These are phyloP conservation scores for Anticlea derivata DNA, from an alignment of 2,888 invertebrate species.

Conservation along the genomic window DNA sequence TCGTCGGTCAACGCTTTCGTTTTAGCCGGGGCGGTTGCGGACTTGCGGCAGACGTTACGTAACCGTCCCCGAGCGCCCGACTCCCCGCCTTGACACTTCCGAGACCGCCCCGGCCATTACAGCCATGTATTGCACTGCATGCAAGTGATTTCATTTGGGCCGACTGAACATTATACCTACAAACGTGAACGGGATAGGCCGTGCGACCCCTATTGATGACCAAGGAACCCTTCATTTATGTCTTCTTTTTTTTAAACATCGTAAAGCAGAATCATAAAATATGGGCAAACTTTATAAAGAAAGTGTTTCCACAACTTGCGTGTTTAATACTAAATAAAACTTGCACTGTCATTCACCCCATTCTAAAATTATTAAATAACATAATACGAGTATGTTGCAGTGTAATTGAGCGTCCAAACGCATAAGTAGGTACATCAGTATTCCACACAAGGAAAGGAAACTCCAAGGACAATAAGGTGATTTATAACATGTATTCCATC, in stretches of 20 bases:
- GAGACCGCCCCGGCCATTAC: slow-evolving; percentile 43
- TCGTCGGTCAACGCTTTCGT: not conserved
- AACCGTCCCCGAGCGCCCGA: slow-evolving; percentile 48
- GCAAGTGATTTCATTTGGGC: slow-evolving; percentile 27
- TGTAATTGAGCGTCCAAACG: not conserved
- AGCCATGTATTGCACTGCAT: slow-evolving; percentile 30
- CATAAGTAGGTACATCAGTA: not conserved
- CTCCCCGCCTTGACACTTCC: slow-evolving; percentile 56
- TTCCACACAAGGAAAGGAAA: slow-evolving; percentile 17
- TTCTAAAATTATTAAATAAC: too few relatives aligned
- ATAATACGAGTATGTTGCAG: not conserved
- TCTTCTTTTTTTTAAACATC: too few relatives aligned
- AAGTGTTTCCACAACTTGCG: too few relatives aligned
- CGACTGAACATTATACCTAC: slow-evolving; percentile 12
- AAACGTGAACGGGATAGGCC: not conserved
- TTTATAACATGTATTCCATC: too few relatives aligned
- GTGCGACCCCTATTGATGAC: not conserved
- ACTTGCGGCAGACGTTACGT: slow-evolving; percentile 64
- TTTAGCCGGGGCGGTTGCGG: slow-evolving; percentile 38
- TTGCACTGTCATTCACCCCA: too few relatives aligned
- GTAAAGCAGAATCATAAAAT: too few relatives aligned
- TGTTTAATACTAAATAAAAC: too few relatives aligned
- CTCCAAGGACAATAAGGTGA: slow-evolving; percentile 24
- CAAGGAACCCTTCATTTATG: not conserved
- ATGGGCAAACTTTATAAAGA: too few relatives aligned